These are phyloP conservation scores for Limnodromus scolopaceus DNA, from an alignment of 2,797 vertebrate species.

Conservation along the genomic window DNA sequence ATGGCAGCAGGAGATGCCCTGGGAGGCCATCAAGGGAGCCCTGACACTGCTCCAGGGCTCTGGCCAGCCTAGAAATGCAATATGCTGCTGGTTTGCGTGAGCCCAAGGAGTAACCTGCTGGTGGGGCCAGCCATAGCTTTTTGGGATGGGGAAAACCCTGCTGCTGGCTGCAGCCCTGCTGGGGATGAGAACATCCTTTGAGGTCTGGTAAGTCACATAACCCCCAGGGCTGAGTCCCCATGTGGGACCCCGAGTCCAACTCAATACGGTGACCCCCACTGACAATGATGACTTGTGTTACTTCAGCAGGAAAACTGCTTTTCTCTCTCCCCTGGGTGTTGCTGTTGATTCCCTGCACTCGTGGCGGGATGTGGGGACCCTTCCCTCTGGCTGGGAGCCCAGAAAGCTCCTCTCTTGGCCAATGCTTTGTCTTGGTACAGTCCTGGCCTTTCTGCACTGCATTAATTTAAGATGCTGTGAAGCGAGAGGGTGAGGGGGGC, in stretches of 20 bases:
- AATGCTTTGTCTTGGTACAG: not conserved
- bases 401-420: not conserved
- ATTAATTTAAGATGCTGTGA: conserved; percentile 37
- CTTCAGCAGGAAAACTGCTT: not conserved
- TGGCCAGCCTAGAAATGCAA: not conserved
- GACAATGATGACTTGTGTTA: fast-evolving
- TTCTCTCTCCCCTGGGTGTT: not conserved
- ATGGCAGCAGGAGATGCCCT: not conserved
- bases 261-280: fast-evolving
- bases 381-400: not conserved
- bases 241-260: fast-evolving
- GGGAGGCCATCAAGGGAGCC: not conserved
- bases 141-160: not conserved
- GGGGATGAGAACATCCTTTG: not conserved
- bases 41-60: not conserved
- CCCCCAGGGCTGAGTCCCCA: fast-evolving
- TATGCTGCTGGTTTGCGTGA: not conserved
- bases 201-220: not conserved
- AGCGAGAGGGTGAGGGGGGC: not conserved
- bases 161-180: not conserved
- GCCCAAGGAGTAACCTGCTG: fast-evolving
- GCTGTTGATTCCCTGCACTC: fast-evolving
- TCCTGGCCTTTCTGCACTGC: not conserved
- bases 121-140: not conserved
- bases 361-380: not conserved